Conservation (phyloP, 2,113 vertebrate species). For the Hassar affinis region DNA sequence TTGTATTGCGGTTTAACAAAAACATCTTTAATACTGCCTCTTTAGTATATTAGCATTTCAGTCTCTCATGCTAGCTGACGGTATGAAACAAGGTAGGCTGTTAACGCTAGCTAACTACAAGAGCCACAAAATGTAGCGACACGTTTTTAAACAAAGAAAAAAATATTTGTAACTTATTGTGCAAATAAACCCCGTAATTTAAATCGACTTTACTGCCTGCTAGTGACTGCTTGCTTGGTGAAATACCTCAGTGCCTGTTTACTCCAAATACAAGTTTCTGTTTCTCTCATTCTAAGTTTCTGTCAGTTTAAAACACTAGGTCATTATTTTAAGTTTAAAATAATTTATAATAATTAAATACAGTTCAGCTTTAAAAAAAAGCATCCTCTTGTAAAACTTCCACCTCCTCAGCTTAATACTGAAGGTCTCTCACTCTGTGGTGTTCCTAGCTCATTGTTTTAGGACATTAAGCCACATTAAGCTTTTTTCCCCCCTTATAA, state of each 20-base stretch:
- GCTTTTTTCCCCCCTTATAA: too few species aligned
- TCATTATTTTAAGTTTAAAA: too few species aligned
- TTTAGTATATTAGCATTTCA: neutral
- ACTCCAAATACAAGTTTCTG: neutral
- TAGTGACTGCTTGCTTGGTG: neutral
- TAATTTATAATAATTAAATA: too few species aligned
- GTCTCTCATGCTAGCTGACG: neutral
- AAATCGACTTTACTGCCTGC: neutral
- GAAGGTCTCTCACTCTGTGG: neutral
- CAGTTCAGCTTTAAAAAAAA: neutral
- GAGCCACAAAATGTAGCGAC: neutral
- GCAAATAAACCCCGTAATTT: neutral
- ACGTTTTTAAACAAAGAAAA: neutral
- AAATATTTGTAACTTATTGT: neutral
- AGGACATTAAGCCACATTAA: too few species aligned
- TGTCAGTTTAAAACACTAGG: too few species aligned
- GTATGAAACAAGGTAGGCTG: neutral
- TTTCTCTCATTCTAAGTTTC: too few species aligned
- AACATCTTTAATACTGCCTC: neutral
- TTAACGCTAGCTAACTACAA: neutral
- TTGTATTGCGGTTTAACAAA: neutral
- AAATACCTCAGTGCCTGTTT: neutral
- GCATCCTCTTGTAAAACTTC: neutral
- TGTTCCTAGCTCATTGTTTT: too few species aligned
- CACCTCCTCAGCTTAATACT: neutral